Evolutionary conservation across 37 sponge, comb jelly and placozoan genomes (phyloP).

Genomic region (Bolinopsis microptera): DNA sequence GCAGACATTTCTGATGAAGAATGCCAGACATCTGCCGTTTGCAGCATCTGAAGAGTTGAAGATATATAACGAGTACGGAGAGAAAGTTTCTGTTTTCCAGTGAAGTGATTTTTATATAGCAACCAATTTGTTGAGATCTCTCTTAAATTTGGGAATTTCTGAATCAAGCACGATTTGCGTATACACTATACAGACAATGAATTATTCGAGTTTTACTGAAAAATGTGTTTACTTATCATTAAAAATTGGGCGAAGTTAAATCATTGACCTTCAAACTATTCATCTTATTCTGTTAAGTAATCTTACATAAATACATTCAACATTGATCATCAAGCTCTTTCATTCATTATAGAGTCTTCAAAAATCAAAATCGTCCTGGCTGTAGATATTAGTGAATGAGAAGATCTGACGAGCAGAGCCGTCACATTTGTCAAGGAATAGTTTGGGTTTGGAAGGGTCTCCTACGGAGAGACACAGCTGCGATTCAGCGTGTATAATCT

Average conservation of each 20-base stretch:
- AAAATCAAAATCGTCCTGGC: conserved; percentile 34
- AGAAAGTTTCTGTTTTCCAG: conserved; percentile 38
- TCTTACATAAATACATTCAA: too few relatives aligned
- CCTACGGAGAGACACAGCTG: conserved; percentile 51
- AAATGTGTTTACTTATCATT: background rate
- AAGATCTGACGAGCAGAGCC: conserved; percentile 22
- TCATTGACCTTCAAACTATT: too few relatives aligned
- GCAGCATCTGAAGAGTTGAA: conserved; percentile 26
- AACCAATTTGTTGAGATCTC: too few relatives aligned
- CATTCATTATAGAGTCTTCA: too few relatives aligned
- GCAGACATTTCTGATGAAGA: conserved; percentile 52
- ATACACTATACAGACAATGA: too few relatives aligned
- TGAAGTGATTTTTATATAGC: background rate
- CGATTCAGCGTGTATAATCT: conserved; percentile 6
- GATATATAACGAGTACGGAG: conserved; percentile 45
- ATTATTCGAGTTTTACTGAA: too few relatives aligned
- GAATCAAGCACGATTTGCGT: too few relatives aligned
- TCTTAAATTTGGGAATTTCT: background rate
- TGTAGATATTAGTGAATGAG: conserved; percentile 52
- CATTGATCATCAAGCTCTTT: too few relatives aligned
- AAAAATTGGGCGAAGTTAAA: background rate
- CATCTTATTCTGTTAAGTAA: too few relatives aligned
- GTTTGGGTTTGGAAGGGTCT: conserved; percentile 16
- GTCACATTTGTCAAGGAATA: conserved; percentile 21
- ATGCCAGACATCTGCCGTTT: conserved; percentile 58